Evolutionary conservation across 2,113 vertebrate species (phyloP), one percentile per base, ranked within the genome.

Genomic region (Channa argus): DNA sequence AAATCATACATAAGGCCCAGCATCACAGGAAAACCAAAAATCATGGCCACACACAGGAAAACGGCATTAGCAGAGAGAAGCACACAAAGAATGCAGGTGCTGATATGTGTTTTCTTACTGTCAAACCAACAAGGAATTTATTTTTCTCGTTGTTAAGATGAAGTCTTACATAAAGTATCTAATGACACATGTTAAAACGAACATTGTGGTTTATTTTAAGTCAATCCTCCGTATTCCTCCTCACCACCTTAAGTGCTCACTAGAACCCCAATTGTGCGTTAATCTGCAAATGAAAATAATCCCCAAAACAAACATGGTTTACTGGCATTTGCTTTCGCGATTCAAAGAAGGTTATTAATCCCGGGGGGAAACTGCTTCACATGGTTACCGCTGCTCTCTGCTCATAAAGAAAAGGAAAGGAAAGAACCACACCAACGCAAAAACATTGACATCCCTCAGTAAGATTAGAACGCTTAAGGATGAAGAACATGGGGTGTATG

Each of bases 11-110:
- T 11, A 38, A 46, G 6, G 72, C 39, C 58, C 70, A 68, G 44
- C 13, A 65, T 52, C 47, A 68, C 64, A 14, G 54, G 47, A 66
- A 88, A 79, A 52, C 38, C 55, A 58, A 60, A 63, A 77, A 36
- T 38, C 58, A 46, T 82, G 70, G 80, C 54, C 15, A 9, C 47
- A 58, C 44, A 24, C 37, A 13, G 79, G 70, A 79, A 75, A 59
- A 38, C 34, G 12, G 36, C 55, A 63, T 63, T 54, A 75, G 54
- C 11, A 53, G 65, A 71, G 15, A 34, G 75, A 65, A 83, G 67
- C 9, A 59, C 52, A 63, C 24, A 4, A 43, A 65, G 55, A 38
- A 64, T 49, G 65, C 49, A 45, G 13, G 1, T 13, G 51, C 41
- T 74, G 39, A 47, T 52, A 6, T 24, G 62, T 53, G n/a, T 45